Evolutionary conservation across 1,140 invertebrate species (phyloP).

Genomic region (Dendrolimus punctatus): DNA sequence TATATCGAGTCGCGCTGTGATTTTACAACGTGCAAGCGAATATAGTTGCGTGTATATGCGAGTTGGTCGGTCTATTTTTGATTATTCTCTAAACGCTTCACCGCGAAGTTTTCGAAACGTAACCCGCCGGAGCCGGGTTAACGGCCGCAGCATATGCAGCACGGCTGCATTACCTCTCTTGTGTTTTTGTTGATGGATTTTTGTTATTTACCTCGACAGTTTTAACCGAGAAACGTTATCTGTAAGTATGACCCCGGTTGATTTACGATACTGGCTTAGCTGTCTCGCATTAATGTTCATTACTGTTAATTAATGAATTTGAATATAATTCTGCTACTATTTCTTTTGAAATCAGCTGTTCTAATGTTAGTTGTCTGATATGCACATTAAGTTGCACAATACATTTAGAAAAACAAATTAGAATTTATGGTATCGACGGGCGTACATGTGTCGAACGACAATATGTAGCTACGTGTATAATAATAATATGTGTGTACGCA

Average conservation of each 20-base stretch:
- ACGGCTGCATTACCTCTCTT: slow-evolving; percentile 55
- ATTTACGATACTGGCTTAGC: slow-evolving; percentile 46
- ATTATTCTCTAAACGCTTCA: slow-evolving; percentile 65
- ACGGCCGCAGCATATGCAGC: slow-evolving; percentile 56
- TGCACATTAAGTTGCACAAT: too few species aligned
- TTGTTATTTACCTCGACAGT: slow-evolving; percentile 55
- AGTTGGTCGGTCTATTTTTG: slow-evolving; percentile 65
- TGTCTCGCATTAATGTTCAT: slow-evolving; percentile 8
- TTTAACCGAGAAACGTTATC: slow-evolving; percentile 53
- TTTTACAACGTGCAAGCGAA: slow-evolving; percentile 27
- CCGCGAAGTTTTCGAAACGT: slow-evolving; percentile 67
- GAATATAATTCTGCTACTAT: too few species aligned
- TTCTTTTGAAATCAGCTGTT: too few species aligned
- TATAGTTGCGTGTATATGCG: slow-evolving; percentile 42
- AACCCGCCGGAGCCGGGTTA: slow-evolving; percentile 51
- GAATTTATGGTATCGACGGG: slow-evolving; percentile 7
- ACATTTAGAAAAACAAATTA: slow-evolving; percentile 10
- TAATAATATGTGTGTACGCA: slow-evolving; percentile 11
- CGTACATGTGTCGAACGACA: slow-evolving; percentile 11
- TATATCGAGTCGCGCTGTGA: slow-evolving; percentile 28
- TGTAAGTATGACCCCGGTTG: slow-evolving; percentile 66
- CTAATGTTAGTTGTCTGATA: too few species aligned
- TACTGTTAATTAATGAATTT: slow-evolving; percentile 7
- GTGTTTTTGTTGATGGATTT: slow-evolving; percentile 69
- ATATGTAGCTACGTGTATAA: slow-evolving; percentile 5